Evolutionary conservation across 1,140 invertebrate species (phyloP).

Genomic region (Triops longicaudatus): DNA sequence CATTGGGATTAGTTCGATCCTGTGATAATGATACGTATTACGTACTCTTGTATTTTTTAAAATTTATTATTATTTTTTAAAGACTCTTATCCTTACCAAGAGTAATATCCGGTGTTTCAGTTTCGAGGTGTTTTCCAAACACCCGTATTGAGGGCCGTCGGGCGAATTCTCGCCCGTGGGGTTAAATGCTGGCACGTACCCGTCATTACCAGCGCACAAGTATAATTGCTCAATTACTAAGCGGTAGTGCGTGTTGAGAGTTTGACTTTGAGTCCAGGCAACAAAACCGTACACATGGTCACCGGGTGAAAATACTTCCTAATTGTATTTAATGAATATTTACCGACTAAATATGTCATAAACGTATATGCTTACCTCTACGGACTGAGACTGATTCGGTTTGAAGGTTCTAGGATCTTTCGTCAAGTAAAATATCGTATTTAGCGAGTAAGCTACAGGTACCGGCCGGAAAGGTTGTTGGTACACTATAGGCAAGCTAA

Average conservation of each 20-base stretch:
- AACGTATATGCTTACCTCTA: slow-evolving; percentile 2
- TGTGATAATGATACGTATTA: slow-evolving; percentile 34
- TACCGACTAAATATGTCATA: background rate
- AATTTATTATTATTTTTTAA: background rate
- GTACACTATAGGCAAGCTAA: slow-evolving; percentile 43
- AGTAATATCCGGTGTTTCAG: slow-evolving; percentile 43
- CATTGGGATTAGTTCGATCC: slow-evolving; percentile 40
- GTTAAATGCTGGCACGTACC: slow-evolving; percentile 44
- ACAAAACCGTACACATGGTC: slow-evolving; percentile 44
- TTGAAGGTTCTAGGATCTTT: slow-evolving; percentile 39
- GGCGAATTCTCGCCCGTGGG: slow-evolving; percentile 42
- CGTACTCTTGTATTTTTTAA: too few relatives aligned
- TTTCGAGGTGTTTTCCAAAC: slow-evolving; percentile 40
- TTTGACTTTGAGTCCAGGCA: slow-evolving; percentile 43
- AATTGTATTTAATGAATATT: background rate
- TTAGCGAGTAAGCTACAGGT: slow-evolving; percentile 42
- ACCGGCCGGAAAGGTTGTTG: slow-evolving; percentile 44
- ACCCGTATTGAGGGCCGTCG: slow-evolving; percentile 44
- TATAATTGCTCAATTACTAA: slow-evolving; percentile 43
- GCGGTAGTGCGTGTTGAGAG: slow-evolving; percentile 41
- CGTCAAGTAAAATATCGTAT: slow-evolving; percentile 39
- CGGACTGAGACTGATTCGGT: background rate
- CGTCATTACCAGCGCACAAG: slow-evolving; percentile 43
- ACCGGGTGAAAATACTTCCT: slow-evolving; percentile 34
- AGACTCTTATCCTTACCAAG: slow-evolving; percentile 36